Percentiles rank a stretch among this genome's conserved stretches.
Evolutionary conservation across 2,888 invertebrate genomes (phyloP).

Genomic region (Erannis defoliaria): DNA sequence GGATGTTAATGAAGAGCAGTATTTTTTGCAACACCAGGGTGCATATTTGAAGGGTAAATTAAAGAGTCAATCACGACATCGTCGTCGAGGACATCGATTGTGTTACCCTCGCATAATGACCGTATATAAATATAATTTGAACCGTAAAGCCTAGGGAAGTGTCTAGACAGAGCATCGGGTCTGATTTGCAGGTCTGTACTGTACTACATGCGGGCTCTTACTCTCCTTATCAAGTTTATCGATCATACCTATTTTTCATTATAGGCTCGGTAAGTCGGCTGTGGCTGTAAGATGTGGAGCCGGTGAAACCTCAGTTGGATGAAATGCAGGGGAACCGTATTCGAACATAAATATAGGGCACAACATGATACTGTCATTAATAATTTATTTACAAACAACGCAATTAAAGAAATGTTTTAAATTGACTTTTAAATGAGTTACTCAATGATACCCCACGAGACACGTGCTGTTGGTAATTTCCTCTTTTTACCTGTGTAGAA

Average conservation of each 20-base stretch:
- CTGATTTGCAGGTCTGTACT: not conserved
- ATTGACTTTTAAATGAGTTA: too few species aligned
- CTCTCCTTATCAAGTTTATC: not conserved
- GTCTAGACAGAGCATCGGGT: conserved; percentile 34
- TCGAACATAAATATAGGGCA: too few species aligned
- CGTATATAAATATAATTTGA: conserved; percentile 73
- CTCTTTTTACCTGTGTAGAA: too few species aligned
- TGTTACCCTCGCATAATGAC: conserved; percentile 49
- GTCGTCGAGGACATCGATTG: conserved; percentile 26
- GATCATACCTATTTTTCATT: not conserved
- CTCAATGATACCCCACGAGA: too few species aligned
- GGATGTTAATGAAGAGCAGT: conserved; percentile 22
- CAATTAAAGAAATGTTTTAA: too few species aligned
- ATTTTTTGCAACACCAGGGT: conserved; percentile 30
- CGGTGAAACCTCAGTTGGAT: not conserved
- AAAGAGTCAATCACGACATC: conserved; percentile 46
- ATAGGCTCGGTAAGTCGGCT: not conserved
- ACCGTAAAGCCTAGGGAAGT: conserved; percentile 60
- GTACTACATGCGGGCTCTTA: not conserved
- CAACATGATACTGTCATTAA: too few species aligned
- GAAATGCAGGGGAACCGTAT: too few species aligned
- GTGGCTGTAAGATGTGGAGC: not conserved
- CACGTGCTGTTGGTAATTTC: too few species aligned
- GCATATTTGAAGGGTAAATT: conserved; percentile 36
- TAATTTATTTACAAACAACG: too few species aligned